These are phyloP conservation scores for Anas bernieri DNA, from an alignment of 2,797 vertebrate species.

Conservation along the genomic window DNA sequence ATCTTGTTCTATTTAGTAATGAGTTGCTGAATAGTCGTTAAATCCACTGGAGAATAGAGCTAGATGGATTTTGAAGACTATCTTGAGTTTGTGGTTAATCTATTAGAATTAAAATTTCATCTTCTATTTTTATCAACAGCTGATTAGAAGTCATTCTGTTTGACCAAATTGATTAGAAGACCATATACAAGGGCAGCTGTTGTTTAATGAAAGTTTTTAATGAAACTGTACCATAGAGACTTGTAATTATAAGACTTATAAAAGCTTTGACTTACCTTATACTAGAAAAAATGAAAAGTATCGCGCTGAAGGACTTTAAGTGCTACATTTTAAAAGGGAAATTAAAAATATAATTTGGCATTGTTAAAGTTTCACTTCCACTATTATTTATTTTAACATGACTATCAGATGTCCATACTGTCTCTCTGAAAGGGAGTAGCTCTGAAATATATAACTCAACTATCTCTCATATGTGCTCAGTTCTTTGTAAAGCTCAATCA, in stretches of 20 bases:
- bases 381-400: conserved; percentile 33
- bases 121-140: conserved; percentile 99
- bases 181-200: conserved; percentile 87
- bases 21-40: conserved; percentile 94
- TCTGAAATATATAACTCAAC: conserved; percentile 13
- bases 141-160: conserved; percentile 94
- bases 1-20: conserved; percentile 97
- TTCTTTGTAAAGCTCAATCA: conserved; percentile 18
- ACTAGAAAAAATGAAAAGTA: conserved; percentile 54
- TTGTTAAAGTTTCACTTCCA: conserved; percentile 60
- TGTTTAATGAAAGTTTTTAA: conserved; percentile 88
- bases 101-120: conserved; percentile 95
- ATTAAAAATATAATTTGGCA: conserved; percentile 63
- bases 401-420: neutral
- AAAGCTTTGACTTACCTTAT: conserved; percentile 83
- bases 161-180: conserved; percentile 87
- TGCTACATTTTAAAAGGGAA: conserved; percentile 64
- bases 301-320: conserved; percentile 73
- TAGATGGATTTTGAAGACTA: conserved; percentile 86
- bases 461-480: neutral
- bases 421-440: neutral
- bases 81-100: conserved; percentile 93
- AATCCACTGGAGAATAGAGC: conserved; percentile 88
- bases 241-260: conserved; percentile 82
- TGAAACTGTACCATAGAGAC: conserved; percentile 84